Conservation (phyloP, 2,888 invertebrate species). For the Abscondita cerata region DNA sequence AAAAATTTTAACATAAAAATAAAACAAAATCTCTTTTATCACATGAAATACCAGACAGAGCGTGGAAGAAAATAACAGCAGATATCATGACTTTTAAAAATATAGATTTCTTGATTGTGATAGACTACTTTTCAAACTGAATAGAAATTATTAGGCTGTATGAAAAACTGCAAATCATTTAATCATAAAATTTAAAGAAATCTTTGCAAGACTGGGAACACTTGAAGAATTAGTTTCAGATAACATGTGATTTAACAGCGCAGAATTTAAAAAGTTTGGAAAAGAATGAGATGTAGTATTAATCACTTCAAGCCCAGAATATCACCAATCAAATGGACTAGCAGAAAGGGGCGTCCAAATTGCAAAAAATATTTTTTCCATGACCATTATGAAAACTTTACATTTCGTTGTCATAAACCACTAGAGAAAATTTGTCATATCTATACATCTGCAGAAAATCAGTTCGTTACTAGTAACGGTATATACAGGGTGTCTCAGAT, state of each 20-base stretch:
- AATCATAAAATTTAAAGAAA: not conserved
- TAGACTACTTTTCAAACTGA: not conserved
- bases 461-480: no score
- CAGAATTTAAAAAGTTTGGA: not conserved
- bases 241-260: not conserved
- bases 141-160: not conserved
- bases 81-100: not conserved
- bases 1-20: not conserved
- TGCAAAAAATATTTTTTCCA: no score
- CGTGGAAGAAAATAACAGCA: not conserved
- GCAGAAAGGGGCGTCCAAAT: no score
- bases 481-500: no score
- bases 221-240: not conserved
- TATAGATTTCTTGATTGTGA: no score
- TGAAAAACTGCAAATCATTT: not conserved
- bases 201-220: not conserved
- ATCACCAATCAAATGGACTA: no score
- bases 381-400: no score
- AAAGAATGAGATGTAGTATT: not conserved
- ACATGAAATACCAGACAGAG: not conserved
- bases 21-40: not conserved
- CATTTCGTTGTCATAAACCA: no score
- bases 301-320: not conserved
- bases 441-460: no score
- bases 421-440: no score